These are phyloP conservation scores for Callionymus lyra DNA, from an alignment of 2,113 vertebrate species.

Conservation along the genomic window DNA sequence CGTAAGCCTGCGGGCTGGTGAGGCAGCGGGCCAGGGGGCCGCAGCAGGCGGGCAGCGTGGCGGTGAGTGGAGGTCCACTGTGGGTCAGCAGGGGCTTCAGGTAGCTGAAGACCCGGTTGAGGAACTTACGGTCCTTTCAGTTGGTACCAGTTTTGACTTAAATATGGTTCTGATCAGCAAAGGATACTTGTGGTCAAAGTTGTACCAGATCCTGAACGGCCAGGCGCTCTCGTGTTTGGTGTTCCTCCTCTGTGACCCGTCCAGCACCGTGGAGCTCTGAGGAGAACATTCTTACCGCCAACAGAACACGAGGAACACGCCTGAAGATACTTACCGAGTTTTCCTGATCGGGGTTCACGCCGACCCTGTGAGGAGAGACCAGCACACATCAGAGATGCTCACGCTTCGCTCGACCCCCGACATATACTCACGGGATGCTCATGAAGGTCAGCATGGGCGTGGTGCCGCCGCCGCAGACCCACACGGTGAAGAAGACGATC, in stretches of 20 bases:
- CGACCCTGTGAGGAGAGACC: conserved; percentile 71
- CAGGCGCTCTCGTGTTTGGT: conserved; percentile 90
- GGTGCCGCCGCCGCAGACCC: conserved; percentile 92
- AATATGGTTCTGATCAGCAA: conserved; percentile 13
- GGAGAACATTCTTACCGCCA: background rate
- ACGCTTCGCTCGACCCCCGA: background rate
- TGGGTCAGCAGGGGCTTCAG: conserved; percentile 91
- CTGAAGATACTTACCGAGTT: conserved; percentile 65
- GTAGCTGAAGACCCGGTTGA: conserved; percentile 66
- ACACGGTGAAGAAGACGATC: conserved; percentile 95
- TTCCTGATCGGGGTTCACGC: conserved; percentile 90
- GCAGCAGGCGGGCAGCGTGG: conserved; percentile 82
- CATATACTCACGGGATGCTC: conserved; percentile 77
- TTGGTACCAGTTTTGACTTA: too few relatives aligned
- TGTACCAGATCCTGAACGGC: conserved; percentile 97
- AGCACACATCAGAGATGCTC: background rate
- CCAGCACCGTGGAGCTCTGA: conserved; percentile 54
- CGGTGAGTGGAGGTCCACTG: conserved; percentile 83
- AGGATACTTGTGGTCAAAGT: conserved; percentile 97
- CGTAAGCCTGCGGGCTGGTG: conserved; percentile 84
- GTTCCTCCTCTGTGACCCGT: conserved; percentile 75
- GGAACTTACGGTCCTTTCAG: too few relatives aligned
- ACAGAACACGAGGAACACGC: too few relatives aligned
- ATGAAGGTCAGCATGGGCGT: conserved; percentile 89
- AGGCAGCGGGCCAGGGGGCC: conserved; percentile 83